Evolutionary conservation across 2,797 vertebrate species (phyloP), one percentile per base, ranked within the genome.

Genomic region (Propithecus deckenii): DNA sequence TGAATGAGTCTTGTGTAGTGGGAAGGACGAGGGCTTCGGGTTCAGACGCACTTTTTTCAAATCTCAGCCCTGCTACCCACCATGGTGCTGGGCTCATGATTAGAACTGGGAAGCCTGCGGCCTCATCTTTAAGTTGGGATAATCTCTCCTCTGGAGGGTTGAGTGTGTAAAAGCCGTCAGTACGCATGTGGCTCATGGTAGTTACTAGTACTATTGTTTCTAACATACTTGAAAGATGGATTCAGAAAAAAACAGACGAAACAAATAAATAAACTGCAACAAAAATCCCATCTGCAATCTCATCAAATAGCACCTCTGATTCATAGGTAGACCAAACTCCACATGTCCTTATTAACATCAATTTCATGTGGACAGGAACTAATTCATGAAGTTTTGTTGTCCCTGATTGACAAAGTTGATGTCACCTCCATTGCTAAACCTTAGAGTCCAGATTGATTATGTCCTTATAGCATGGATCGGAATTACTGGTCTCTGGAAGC

Each of bases 21-120:
- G 20, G 20, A 46, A 76, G 18, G 35, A 35, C 8, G 38, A 2
- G 30, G 2, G 48, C 25, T 6, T 48, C 20, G 13, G 48, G 20
- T 20, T 72, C 38, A 35, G 11, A 11, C 28, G 9, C 12, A 1
- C 12, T 11, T 30, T 67, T 57, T 48, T 55, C n/a, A 63, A 43
- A 80, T 46, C 41, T 41, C 38, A 75, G 15, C 14, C 25, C 4
- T 46, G 22, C 4, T 71, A 2, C 7, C 28, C 15, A 61, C 23
- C 0, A 4, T 50, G 35, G 7, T 43, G 4, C 4, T 52, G 7
- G 17, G 23, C 11, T 88, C 9, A 5, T 50, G 12, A n/a, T 32
- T 14, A 63, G 35, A 12, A 35, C 17, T 0, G 13, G 1, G 5
- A 65, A 15, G 6, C 9, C 41, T 12, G 1, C 2, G 15, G 25